These are phyloP conservation scores for Troglohyphantes excavatus DNA, from an alignment of 2,888 invertebrate species.

Conservation along the genomic window DNA sequence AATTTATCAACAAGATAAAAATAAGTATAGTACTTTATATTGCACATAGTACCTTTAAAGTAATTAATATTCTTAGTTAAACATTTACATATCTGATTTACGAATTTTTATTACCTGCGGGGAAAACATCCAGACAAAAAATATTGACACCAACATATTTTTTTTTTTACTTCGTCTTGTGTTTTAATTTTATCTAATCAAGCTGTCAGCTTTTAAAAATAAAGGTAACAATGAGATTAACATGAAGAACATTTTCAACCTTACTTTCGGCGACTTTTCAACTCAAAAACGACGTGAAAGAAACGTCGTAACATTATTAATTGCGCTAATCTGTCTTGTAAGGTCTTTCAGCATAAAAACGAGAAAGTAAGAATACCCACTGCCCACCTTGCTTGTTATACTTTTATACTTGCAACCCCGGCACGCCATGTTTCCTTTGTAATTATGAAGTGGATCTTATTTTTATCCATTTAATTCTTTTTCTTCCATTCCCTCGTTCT, in stretches of 20 bases:
- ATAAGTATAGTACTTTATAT: no score
- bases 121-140: neutral
- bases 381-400: slow-evolving; percentile 19
- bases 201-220: slow-evolving; percentile 2
- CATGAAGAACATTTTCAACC: slow-evolving; percentile 8
- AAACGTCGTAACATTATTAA: slow-evolving; percentile 55
- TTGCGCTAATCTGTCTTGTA: slow-evolving; percentile 72
- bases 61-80: neutral
- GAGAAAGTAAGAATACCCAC: neutral
- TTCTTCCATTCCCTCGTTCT: slow-evolving; percentile 32
- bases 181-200: slow-evolving; percentile 27
- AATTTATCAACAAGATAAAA: no score
- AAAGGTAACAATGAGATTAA: slow-evolving; percentile 51
- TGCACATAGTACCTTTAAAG: no score
- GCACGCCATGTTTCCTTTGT: slow-evolving; percentile 50
- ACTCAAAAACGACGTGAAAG: slow-evolving; percentile 22
- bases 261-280: neutral
- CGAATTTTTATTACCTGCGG: neutral
- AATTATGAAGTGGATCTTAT: slow-evolving; percentile 63
- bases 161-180: neutral
- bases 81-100: neutral
- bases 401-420: slow-evolving; percentile 37
- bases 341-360: neutral
- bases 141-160: neutral
- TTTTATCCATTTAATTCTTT: slow-evolving; percentile 61